A percentile compares a stretch with the other conserved stretches of the same genome.
phyloP scores from a whole-genome alignment of 1,140 invertebrate genomes.

The Drosophila ercepeae region DNA sequence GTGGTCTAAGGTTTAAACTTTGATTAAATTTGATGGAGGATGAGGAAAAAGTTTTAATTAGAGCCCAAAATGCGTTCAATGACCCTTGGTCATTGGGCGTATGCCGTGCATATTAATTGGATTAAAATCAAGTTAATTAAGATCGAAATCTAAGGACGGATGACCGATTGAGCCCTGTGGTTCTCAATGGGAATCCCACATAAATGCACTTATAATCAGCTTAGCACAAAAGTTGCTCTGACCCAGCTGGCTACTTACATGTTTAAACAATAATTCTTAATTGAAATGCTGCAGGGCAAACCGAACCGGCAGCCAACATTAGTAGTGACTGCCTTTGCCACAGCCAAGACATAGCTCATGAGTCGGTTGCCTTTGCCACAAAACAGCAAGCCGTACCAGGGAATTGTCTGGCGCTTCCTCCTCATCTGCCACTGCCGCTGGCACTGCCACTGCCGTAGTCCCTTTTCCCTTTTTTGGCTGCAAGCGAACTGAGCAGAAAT shows the following conservation, averaged over 20 bases:
- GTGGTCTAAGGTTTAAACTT: slow-evolving; percentile 37
- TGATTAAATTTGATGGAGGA: slow-evolving; percentile 62
- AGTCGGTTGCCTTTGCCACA: slow-evolving; percentile 33
- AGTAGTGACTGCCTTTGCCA: slow-evolving; percentile 67
- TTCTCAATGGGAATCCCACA: background rate
- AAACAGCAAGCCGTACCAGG: slow-evolving; percentile 33
- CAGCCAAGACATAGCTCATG: slow-evolving; percentile 67
- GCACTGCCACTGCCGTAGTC: too few species aligned
- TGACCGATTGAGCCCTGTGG: slow-evolving; percentile 25
- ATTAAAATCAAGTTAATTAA: slow-evolving; percentile 49
- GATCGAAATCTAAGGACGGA: slow-evolving; percentile 33
- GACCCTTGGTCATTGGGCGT: slow-evolving; percentile 24
- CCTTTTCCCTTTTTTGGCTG: slow-evolving; percentile 24
- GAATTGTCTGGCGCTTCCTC: slow-evolving; percentile 42
- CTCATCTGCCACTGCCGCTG: background rate
- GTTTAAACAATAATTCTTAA: slow-evolving; percentile 80
- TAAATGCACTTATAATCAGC: slow-evolving; percentile 45
- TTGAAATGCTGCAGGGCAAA: slow-evolving; percentile 72
- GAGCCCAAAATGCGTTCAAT: slow-evolving; percentile 32
- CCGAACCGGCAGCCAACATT: slow-evolving; percentile 52
- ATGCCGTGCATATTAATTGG: slow-evolving; percentile 54
- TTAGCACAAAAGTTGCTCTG: slow-evolving; percentile 30
- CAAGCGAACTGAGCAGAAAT: slow-evolving; percentile 76
- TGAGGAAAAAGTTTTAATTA: slow-evolving; percentile 73
- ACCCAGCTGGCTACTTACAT: slow-evolving; percentile 60